Conservation (phyloP, 2,113 vertebrate species). For the Mobula birostris region DNA sequence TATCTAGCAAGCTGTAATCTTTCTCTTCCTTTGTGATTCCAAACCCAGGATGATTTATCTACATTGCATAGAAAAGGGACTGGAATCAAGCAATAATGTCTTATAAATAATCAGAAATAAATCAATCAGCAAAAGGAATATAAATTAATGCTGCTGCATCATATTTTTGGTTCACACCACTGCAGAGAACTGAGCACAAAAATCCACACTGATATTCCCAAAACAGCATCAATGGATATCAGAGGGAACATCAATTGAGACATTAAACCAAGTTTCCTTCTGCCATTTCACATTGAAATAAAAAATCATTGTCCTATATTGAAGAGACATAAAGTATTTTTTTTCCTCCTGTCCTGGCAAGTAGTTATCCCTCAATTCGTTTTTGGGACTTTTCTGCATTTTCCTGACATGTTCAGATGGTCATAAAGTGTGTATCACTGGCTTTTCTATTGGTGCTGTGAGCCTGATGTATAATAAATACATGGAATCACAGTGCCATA, state of each 20-base stretch:
- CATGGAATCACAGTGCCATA: too few species aligned
- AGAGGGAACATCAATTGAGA: not conserved
- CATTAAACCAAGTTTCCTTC: not conserved
- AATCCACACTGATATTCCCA: not conserved
- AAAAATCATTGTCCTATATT: too few species aligned
- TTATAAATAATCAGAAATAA: not conserved
- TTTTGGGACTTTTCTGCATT: too few species aligned
- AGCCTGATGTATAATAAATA: too few species aligned
- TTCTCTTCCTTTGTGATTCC: not conserved
- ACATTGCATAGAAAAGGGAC: not conserved
- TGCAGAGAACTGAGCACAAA: not conserved
- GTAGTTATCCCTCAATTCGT: too few species aligned
- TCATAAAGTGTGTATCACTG: too few species aligned
- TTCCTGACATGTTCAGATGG: too few species aligned
- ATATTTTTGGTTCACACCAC: not conserved
- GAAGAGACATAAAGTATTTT: too few species aligned
- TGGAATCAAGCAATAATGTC: not conserved
- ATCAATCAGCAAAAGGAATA: not conserved
- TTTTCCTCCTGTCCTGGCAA: too few species aligned
- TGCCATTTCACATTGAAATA: too few species aligned
- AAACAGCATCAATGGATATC: not conserved
- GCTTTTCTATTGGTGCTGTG: too few species aligned
- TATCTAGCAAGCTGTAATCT: not conserved
- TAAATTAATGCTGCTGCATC: not conserved
- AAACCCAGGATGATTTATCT: not conserved